Conservation (phyloP, 23 tunicate genomes). For the Trididemnum miniatum region DNA sequence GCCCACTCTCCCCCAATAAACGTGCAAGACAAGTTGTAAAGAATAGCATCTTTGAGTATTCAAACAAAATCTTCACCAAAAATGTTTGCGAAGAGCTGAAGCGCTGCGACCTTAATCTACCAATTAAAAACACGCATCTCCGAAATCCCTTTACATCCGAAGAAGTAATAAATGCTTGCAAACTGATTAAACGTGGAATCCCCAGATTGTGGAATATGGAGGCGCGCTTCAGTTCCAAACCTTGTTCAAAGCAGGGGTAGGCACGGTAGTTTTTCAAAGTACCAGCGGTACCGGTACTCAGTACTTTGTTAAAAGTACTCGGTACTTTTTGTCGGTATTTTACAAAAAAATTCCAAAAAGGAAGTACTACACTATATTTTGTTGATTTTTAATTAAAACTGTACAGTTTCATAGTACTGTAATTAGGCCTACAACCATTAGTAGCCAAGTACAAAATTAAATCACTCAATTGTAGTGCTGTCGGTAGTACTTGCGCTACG, state of each 20-base stretch:
- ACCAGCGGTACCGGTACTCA: too few species aligned
- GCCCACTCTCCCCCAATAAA: neutral
- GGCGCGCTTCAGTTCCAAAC: neutral
- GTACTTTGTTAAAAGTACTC: too few species aligned
- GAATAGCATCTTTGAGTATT: neutral
- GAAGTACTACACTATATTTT: too few species aligned
- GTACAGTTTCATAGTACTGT: too few species aligned
- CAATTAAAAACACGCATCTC: neutral
- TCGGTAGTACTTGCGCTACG: too few species aligned
- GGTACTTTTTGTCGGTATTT: too few species aligned
- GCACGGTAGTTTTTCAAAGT: too few species aligned
- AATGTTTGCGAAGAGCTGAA: neutral
- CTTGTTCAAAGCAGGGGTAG: neutral
- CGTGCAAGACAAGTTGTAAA: neutral
- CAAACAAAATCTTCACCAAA: neutral
- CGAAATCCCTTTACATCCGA: neutral
- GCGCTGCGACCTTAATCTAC: neutral
- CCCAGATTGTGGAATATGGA: neutral
- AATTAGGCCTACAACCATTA: too few species aligned
- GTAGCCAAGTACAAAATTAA: too few species aligned
- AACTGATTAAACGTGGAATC: neutral
- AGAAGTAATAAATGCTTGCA: neutral
- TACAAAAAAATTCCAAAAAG: too few species aligned
- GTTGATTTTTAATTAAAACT: too few species aligned
- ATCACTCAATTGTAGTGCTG: too few species aligned